Conservation (phyloP, 2,113 vertebrate species). For the Ascaphus truei region DNA sequence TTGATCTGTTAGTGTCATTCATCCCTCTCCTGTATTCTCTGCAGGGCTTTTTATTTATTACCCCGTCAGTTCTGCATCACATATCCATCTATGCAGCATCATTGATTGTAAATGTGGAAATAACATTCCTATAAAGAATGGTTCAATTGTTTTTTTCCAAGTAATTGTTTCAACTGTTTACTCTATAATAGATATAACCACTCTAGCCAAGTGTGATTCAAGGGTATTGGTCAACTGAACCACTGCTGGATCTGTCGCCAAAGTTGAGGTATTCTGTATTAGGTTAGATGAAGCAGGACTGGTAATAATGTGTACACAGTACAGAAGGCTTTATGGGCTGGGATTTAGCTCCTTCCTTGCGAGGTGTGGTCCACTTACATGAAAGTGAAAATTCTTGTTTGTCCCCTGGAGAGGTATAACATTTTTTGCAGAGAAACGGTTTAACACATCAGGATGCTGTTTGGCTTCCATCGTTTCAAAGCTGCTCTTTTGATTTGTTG, state of each 20-base stretch:
- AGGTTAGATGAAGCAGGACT: neutral
- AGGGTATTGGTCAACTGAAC: neutral
- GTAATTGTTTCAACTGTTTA: constrained; percentile 9
- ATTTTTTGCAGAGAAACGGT: no score
- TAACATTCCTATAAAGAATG: constrained; percentile 17
- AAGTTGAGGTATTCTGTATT: neutral
- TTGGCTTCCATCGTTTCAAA: neutral
- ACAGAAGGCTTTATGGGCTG: neutral
- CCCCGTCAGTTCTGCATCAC: constrained; percentile 10
- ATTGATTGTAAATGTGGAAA: neutral
- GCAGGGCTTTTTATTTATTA: constrained; percentile 35
- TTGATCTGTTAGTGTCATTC: constrained; percentile 47
- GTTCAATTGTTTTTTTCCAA: neutral
- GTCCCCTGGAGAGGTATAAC: neutral
- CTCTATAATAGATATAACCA: neutral
- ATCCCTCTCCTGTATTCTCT: constrained; percentile 25
- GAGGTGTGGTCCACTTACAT: neutral
- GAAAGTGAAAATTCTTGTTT: neutral
- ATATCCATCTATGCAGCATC: constrained; percentile 25
- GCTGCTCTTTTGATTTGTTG: neutral
- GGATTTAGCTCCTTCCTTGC: neutral
- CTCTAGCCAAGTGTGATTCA: constrained; percentile 11
- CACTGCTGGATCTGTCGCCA: neutral
- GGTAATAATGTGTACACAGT: neutral
- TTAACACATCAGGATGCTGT: neutral